Evolutionary conservation across 2,888 invertebrate species (phyloP).

Genomic region (Sialis lutaria): DNA sequence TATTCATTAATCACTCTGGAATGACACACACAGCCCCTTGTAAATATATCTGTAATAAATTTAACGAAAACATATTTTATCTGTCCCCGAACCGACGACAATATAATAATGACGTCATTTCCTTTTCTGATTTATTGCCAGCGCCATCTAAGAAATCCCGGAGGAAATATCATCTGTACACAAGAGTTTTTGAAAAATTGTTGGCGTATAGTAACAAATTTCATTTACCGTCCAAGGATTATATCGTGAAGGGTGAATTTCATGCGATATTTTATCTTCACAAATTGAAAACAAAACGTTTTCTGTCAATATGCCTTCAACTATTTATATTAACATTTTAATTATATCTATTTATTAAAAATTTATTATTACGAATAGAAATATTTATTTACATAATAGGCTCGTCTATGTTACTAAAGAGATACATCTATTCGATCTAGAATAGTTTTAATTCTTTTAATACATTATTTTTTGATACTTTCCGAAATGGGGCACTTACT

Average conservation of each 20-base stretch:
- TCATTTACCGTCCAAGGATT: constrained; percentile 9
- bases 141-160: constrained; percentile 6
- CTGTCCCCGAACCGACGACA: constrained; percentile 15
- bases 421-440: too few relatives aligned
- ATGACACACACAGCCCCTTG: background rate
- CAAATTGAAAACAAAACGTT: too few relatives aligned
- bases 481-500: too few relatives aligned
- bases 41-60: constrained; percentile 16
- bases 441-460: too few relatives aligned
- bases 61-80: constrained; percentile 21
- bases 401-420: too few relatives aligned
- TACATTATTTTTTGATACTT: too few relatives aligned
- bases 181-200: constrained; percentile 10
- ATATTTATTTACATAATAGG: too few relatives aligned
- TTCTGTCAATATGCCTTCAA: too few relatives aligned
- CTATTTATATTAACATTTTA: too few relatives aligned
- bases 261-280: constrained; percentile 1
- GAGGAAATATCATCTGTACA: constrained; percentile 1
- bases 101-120: constrained; percentile 25
- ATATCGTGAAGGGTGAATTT: constrained; percentile 6
- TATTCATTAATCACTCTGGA: too few relatives aligned
- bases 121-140: constrained; percentile 22
- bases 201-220: constrained; percentile 11
- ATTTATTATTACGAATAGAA: too few relatives aligned
- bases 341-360: too few relatives aligned